A percentile compares a stretch with the other conserved stretches of the same genome.
phyloP scores from a whole-genome alignment of 2,888 invertebrate genomes.

The Lagria hirta region DNA sequence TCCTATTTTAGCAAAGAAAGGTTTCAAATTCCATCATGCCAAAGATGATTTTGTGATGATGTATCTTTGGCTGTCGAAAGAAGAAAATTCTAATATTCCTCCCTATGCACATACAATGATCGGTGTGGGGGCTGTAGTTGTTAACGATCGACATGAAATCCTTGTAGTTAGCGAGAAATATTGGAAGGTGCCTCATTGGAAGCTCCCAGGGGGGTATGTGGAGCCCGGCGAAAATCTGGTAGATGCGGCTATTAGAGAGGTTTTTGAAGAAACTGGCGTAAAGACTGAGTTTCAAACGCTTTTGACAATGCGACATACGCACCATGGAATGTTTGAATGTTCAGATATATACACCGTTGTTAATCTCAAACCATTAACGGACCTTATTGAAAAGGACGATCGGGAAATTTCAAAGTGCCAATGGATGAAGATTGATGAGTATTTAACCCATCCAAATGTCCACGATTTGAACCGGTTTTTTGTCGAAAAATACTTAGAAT shows the following conservation, averaged over 20 bases:
- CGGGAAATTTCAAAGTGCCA: slow-evolving; percentile 75
- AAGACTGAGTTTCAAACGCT: slow-evolving; percentile 73
- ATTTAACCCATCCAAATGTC: slow-evolving; percentile 68
- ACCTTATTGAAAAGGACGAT: slow-evolving; percentile 67
- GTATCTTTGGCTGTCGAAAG: slow-evolving; percentile 75
- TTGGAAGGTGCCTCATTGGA: slow-evolving; percentile 68
- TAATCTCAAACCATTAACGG: slow-evolving; percentile 65
- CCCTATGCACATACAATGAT: slow-evolving; percentile 78
- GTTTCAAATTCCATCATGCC: slow-evolving; percentile 88
- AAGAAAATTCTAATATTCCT: slow-evolving; percentile 66
- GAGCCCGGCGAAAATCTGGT: slow-evolving; percentile 83
- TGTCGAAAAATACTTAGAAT: slow-evolving; percentile 67
- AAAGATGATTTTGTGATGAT: slow-evolving; percentile 76
- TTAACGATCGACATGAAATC: slow-evolving; percentile 74
- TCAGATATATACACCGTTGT: slow-evolving; percentile 86
- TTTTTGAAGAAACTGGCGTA: slow-evolving; percentile 88
- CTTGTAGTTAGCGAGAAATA: slow-evolving; percentile 79
- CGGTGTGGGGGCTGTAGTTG: slow-evolving; percentile 85
- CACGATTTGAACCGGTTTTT: slow-evolving; percentile 71
- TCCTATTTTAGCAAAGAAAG: slow-evolving; percentile 72
- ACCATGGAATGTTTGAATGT: slow-evolving; percentile 74
- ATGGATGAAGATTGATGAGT: slow-evolving; percentile 83
- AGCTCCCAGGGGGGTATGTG: slow-evolving; percentile 90
- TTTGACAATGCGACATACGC: slow-evolving; percentile 76
- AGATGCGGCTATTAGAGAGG: slow-evolving; percentile 82